These are phyloP conservation scores for Tympanoctomys barrerae DNA, from an alignment of 2,797 vertebrate genomes.

Conservation along the genomic window DNA sequence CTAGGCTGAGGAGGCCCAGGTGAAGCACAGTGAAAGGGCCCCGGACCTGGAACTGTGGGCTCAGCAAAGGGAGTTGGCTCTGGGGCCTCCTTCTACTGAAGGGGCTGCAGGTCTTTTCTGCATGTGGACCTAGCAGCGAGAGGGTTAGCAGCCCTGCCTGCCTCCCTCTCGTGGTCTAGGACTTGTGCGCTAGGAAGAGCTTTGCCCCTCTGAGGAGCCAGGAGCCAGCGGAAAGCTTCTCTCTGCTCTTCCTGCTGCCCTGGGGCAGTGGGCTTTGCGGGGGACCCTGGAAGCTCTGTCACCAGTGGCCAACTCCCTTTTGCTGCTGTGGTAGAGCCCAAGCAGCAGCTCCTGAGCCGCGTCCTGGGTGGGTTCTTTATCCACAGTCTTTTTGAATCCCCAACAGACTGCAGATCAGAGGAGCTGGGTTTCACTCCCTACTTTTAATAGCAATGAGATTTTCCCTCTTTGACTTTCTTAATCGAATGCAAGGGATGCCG, in stretches of 20 bases:
- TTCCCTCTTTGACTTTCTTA: constrained; percentile 49
- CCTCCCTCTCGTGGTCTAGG: not conserved
- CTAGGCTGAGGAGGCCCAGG: not conserved
- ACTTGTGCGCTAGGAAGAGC: not conserved
- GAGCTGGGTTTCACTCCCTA: not conserved
- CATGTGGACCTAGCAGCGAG: accelerated
- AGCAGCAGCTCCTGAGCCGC: not conserved
- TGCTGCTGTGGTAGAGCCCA: not conserved
- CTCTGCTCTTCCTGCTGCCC: not conserved
- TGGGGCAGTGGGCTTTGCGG: not conserved
- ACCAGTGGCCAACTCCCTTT: not conserved
- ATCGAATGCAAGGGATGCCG: not conserved
- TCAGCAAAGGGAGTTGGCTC: not conserved
- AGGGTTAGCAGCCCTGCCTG: not conserved
- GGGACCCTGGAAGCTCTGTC: not conserved
- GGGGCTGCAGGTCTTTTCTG: not conserved
- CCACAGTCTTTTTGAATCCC: not conserved
- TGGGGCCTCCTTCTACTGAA: not conserved
- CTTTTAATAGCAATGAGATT: not conserved
- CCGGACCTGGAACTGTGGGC: not conserved
- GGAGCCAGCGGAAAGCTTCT: not conserved
- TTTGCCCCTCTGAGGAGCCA: not conserved
- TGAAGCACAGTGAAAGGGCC: not conserved
- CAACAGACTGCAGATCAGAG: not conserved
- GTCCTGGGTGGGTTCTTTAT: not conserved